phyloP scores from a whole-genome alignment of 2,888 invertebrate species.

The Agonopterix heracliana region DNA sequence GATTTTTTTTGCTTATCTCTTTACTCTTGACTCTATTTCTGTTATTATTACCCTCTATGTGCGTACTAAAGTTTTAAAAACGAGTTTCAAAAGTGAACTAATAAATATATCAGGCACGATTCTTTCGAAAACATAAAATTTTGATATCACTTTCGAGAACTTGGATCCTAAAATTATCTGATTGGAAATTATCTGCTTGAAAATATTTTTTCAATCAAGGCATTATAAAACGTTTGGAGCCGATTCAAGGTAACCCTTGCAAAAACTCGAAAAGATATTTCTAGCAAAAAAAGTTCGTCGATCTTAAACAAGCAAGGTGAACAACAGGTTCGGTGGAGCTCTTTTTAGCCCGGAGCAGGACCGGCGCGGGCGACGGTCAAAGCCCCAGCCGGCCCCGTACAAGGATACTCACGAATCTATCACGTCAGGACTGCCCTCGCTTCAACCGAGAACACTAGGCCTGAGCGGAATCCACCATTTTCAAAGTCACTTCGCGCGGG shows the following conservation, averaged over 20 bases:
- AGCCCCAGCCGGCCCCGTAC: conserved; percentile 29
- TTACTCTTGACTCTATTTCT: no score
- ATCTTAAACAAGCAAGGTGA: conserved; percentile 42
- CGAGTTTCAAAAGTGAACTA: no score
- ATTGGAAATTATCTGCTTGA: no score
- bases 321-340: conserved; percentile 55
- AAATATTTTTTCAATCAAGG: not conserved
- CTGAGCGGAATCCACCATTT: conserved; percentile 38
- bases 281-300: conserved; percentile 41
- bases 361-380: conserved; percentile 38
- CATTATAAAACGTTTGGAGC: not conserved
- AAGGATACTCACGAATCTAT: conserved; percentile 49
- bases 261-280: conserved; percentile 24
- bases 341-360: conserved; percentile 37
- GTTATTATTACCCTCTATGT: no score
- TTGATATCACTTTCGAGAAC: no score
- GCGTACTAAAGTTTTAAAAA: no score
- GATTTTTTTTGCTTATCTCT: no score
- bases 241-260: conserved; percentile 5
- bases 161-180: no score
- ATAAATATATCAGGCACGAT: no score
- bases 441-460: conserved; percentile 28
- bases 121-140: no score
- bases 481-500: conserved; percentile 61
- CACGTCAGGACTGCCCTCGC: conserved; percentile 37